These are phyloP conservation scores for Chironomus tepperi DNA, from an alignment of 1,140 invertebrate species.

Conservation along the genomic window DNA sequence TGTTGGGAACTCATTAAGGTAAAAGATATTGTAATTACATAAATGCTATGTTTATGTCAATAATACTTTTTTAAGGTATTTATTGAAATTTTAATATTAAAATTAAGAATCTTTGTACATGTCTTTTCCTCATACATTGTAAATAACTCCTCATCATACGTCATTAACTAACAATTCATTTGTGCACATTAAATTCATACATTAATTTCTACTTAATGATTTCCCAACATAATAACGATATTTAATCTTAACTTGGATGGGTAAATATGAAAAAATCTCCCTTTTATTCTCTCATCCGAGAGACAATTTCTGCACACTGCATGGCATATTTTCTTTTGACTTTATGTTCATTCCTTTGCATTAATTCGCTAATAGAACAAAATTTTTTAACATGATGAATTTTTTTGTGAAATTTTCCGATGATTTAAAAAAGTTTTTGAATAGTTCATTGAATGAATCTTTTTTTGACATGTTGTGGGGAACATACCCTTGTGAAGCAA, in stretches of 20 bases:
- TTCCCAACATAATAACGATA: not conserved
- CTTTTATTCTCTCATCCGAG: not conserved
- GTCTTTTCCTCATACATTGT: not conserved
- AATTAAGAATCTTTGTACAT: conserved; percentile 4
- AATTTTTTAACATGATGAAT: not conserved
- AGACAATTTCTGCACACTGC: not conserved
- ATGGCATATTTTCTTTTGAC: not conserved
- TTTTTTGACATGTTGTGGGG: not conserved
- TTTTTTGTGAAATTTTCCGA: conserved; percentile 14
- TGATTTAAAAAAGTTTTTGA: not conserved
- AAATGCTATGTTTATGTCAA: not conserved
- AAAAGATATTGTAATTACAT: conserved; percentile 28
- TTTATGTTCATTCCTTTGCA: not conserved
- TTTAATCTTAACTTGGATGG: not conserved
- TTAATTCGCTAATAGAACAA: not conserved
- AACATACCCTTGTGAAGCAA: not conserved
- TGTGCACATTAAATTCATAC: not conserved
- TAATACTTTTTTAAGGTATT: not conserved
- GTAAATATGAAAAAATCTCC: not conserved
- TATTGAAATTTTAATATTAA: not conserved
- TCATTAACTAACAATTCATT: not conserved
- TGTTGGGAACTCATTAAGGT: conserved; percentile 42
- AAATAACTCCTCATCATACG: not conserved
- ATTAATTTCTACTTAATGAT: not conserved
- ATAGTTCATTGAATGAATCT: not conserved